These are phyloP conservation scores for Rhynchopsitta pachyrhyncha DNA, from an alignment of 2,113 vertebrate species.

Conservation along the genomic window DNA sequence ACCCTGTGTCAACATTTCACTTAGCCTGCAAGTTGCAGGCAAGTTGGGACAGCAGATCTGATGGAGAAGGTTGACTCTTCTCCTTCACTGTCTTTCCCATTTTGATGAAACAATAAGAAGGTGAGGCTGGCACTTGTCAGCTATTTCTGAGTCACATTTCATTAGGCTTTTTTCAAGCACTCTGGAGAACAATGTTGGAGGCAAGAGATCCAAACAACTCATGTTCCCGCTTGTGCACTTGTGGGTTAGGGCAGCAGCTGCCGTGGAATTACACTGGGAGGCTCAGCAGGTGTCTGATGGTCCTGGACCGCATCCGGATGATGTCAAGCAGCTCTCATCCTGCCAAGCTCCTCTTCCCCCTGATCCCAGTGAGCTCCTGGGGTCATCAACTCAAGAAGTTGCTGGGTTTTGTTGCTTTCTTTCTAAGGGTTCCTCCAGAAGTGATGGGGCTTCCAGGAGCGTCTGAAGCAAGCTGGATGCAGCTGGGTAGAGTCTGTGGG, in stretches of 20 bases:
- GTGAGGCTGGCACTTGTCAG: slow-evolving; percentile 77
- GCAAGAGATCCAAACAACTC: slow-evolving; percentile 42
- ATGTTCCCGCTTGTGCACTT: slow-evolving; percentile 60
- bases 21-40: slow-evolving; percentile 68
- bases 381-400: not conserved
- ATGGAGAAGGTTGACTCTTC: slow-evolving; percentile 42
- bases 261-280: not conserved
- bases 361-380: not conserved
- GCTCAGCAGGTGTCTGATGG: slow-evolving; percentile 53
- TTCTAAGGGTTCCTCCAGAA: not conserved
- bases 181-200: slow-evolving; percentile 61
- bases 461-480: not conserved
- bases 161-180: slow-evolving; percentile 67
- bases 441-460: not conserved
- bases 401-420: not conserved
- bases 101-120: slow-evolving; percentile 76
- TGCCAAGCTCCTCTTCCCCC: not conserved
- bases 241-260: slow-evolving; percentile 37
- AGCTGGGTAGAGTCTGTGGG: not conserved
- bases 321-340: slow-evolving; percentile 5
- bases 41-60: slow-evolving; percentile 71
- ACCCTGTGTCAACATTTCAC: slow-evolving; percentile 68
- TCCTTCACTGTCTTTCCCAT: slow-evolving; percentile 54
- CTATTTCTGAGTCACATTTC: slow-evolving; percentile 77
- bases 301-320: not conserved